Evolutionary conservation across 2,888 invertebrate genomes (phyloP), one percentile per base, ranked within the genome.

Genomic region (Rhodophaea formosa): DNA sequence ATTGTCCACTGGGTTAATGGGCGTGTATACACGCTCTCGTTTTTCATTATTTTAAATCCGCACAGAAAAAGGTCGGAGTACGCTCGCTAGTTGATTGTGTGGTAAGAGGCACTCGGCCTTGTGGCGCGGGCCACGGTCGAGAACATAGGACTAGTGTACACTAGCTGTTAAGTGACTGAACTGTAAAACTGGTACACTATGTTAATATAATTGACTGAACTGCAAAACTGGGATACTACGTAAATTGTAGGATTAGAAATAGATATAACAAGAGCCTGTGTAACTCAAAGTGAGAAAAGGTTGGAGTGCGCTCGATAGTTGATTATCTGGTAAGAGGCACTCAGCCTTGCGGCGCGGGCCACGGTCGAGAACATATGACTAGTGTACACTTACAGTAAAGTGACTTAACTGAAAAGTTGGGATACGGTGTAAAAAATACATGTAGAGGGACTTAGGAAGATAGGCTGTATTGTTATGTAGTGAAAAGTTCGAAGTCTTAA

Each of bases 111-210:
- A n/a, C 44, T 47, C 49, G 45, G 53, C 61, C 61, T 62, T 57
- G 59, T 43, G 59, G 7, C 53, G 57, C 61, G 46, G 51, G 57
- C 61, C 61, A 59, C 55, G 61, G 61, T 56, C 61, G 59, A 49
- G 49, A 45, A 52, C 56, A 49, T 56, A 47, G 49, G 57, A 14
- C 35, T 35, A 39, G 55, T 46, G 55, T 30, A 49, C 23, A 49
- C 30, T 49, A n/a, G 12, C 7, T 29, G 23, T 23, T 3, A 23
- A 23, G 23, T 23, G 23, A 23, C 5, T 23, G 23, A 5, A 23
- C 23, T 23, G 23, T 23, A 23, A n/a, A n/a, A n/a, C n/a, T n/a
- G n/a, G n/a, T n/a, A n/a, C n/a, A n/a, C n/a, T n/a, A n/a, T n/a
- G n/a, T n/a, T n/a, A n/a, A n/a, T n/a, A n/a, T 3, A 23, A 23